phyloP scores from a whole-genome alignment of 2,888 invertebrate genomes.

The Drosophila histrio region DNA sequence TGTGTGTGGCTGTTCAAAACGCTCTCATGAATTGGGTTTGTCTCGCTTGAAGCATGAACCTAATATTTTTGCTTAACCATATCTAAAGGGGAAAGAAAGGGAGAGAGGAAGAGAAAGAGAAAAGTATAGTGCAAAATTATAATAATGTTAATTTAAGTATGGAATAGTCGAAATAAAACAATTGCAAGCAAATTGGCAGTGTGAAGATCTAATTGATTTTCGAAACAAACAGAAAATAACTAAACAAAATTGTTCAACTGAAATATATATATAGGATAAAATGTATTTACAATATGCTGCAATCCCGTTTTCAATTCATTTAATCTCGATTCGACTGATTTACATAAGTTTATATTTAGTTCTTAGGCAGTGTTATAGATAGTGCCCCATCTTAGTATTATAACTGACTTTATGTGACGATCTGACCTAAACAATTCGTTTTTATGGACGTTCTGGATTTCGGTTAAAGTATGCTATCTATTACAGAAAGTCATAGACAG shows the following conservation, averaged over 20 bases:
- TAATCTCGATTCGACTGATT: not conserved
- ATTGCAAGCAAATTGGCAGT: constrained; percentile 38
- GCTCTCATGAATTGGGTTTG: constrained; percentile 53
- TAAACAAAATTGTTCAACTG: not conserved
- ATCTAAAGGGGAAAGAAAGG: constrained; percentile 76
- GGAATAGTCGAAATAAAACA: constrained; percentile 5
- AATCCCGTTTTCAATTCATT: constrained; percentile 11
- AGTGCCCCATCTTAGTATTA: constrained; percentile 23
- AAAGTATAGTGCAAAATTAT: constrained; percentile 14
- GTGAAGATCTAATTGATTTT: constrained; percentile 20
- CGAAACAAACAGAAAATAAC: not conserved
- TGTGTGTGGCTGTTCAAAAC: constrained; percentile 57
- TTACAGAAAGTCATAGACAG: not conserved
- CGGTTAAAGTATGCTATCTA: not conserved
- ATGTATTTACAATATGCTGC: constrained; percentile 39
- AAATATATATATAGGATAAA: constrained; percentile 3
- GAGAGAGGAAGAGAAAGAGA: constrained; percentile 39
- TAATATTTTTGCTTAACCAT: constrained; percentile 84
- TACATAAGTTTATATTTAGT: constrained; percentile 16
- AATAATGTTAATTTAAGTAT: constrained; percentile 1
- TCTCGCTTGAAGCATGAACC: constrained; percentile 62
- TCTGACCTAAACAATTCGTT: constrained; percentile 2
- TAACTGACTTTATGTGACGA: constrained; percentile 1
- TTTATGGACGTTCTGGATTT: constrained; percentile 43
- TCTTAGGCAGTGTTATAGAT: constrained; percentile 39